Conservation (phyloP, 1,140 invertebrate species). For the Carposina sasakii region DNA sequence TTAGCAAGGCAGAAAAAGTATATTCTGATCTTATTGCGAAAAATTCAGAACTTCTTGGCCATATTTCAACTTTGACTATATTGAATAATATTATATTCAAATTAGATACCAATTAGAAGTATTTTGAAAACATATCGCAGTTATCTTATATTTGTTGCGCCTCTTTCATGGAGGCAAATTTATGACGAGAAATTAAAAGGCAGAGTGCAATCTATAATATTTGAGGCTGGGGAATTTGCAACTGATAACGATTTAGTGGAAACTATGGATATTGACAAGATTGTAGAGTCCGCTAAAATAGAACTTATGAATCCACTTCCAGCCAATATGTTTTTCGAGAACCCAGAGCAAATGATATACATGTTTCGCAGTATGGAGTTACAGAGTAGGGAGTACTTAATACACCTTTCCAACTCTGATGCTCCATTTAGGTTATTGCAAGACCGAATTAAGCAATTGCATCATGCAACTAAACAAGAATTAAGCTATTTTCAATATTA, state of each 20-base stretch:
- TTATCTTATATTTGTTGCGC: conserved; percentile 77
- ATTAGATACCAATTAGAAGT: conserved; percentile 76
- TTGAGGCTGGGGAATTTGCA: conserved; percentile 44
- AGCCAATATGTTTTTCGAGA: conserved; percentile 73
- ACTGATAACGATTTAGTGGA: conserved; percentile 58
- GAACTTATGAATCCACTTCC: conserved; percentile 60
- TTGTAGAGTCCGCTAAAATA: conserved; percentile 47
- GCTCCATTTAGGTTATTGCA: conserved; percentile 71
- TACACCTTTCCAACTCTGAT: conserved; percentile 76
- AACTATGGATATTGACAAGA: conserved; percentile 57
- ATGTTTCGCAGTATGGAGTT: conserved; percentile 76
- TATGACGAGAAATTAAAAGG: conserved; percentile 54
- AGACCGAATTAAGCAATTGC: conserved; percentile 64
- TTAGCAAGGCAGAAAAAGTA: conserved; percentile 70
- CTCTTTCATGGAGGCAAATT: conserved; percentile 73
- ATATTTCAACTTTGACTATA: conserved; percentile 65
- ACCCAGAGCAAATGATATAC: conserved; percentile 73
- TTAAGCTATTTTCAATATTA: conserved; percentile 63
- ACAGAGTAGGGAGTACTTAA: conserved; percentile 78
- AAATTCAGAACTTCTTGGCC: conserved; percentile 66
- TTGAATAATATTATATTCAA: conserved; percentile 75
- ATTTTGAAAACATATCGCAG: conserved; percentile 77
- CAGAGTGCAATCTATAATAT: conserved; percentile 46
- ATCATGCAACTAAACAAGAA: conserved; percentile 45
- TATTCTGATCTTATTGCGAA: conserved; percentile 64